Conservation (phyloP, 92 coral and sea anemone genomes). For the Palythoa grandis region DNA sequence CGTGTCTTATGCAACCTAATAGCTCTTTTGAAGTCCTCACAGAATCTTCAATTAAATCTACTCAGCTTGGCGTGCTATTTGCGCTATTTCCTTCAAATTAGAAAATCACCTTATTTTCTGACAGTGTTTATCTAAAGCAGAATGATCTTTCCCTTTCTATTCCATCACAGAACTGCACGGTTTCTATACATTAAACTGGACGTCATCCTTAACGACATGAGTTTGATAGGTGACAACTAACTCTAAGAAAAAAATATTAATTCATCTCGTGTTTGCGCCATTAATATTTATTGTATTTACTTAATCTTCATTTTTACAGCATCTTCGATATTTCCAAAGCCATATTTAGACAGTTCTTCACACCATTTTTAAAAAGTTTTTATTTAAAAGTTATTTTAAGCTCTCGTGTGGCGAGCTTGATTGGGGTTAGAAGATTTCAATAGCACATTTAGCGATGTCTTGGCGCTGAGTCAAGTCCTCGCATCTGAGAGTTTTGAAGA, state of each 20-base stretch:
- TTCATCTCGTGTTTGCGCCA: slow-evolving; percentile 21
- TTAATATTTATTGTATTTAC: slow-evolving; percentile 8
- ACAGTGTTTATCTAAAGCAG: slow-evolving; percentile 12
- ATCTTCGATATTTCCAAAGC: neutral
- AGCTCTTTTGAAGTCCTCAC: slow-evolving; percentile 9
- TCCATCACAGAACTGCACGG: neutral
- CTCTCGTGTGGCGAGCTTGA: too few species aligned
- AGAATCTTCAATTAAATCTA: slow-evolving; percentile 15
- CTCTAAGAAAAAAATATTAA: neutral
- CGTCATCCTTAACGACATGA: slow-evolving; percentile 17
- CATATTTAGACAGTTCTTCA: neutral
- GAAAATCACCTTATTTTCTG: neutral
- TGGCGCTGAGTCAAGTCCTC: neutral
- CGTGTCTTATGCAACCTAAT: neutral
- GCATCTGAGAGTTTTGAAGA: slow-evolving; percentile 10
- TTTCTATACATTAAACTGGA: neutral
- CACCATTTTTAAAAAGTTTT: neutral
- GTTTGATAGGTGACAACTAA: slow-evolving; percentile 18
- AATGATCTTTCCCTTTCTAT: neutral
- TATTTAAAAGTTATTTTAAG: neutral
- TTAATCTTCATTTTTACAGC: neutral
- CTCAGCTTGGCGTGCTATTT: slow-evolving; percentile 13
- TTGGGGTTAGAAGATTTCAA: neutral
- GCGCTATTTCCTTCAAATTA: slow-evolving; percentile 28
- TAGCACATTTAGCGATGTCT: neutral